These are phyloP conservation scores for Octomys mimax DNA, from an alignment of 2,797 vertebrate genomes.

Conservation along the genomic window DNA sequence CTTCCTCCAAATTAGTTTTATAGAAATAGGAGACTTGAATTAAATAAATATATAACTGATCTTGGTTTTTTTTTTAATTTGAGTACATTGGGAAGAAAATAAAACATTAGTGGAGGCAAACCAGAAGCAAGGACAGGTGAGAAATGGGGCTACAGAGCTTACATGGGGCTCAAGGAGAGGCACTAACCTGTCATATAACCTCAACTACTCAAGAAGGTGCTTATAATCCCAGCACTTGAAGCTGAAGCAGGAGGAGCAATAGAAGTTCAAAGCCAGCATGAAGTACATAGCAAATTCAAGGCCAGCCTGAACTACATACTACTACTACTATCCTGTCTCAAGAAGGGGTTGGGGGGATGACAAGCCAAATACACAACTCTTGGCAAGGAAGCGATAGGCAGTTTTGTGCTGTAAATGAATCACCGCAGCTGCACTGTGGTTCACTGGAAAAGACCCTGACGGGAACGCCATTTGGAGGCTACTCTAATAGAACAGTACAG, in stretches of 20 bases:
- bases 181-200: fast-evolving
- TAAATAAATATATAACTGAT: background rate
- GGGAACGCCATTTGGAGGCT: background rate
- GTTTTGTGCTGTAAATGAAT: background rate
- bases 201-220: background rate
- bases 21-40: background rate
- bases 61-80: fast-evolving
- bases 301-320: no score
- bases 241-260: no score
- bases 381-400: background rate
- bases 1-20: background rate
- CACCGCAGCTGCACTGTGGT: background rate
- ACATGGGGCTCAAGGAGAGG: no score
- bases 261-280: background rate
- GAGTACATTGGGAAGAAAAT: background rate
- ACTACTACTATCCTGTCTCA: background rate
- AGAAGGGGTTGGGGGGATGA: no score
- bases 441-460: background rate
- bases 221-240: background rate
- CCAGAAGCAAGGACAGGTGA: background rate
- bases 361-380: background rate
- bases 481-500: fast-evolving
- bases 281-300: no score
- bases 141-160: background rate
- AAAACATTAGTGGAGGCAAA: background rate